These are phyloP conservation scores for Acestrorhynchus altus DNA, from an alignment of 2,797 vertebrate species.

Conservation along the genomic window DNA sequence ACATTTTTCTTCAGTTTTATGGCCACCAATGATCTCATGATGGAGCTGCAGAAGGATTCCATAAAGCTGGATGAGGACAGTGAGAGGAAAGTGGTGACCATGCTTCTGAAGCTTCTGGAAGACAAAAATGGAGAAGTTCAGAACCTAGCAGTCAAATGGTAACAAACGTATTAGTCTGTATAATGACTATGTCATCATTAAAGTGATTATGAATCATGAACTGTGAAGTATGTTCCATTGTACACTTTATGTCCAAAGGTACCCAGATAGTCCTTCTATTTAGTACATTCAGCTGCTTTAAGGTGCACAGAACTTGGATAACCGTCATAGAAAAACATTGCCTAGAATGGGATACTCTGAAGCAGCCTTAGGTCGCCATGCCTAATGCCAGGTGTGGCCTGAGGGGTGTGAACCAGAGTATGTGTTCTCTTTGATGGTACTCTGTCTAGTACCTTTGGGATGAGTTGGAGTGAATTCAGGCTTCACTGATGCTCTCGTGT, in stretches of 20 bases:
- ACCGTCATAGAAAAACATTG: neutral
- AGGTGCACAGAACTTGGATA: too few species aligned
- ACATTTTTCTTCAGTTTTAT: conserved; percentile 83
- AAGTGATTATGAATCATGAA: too few species aligned
- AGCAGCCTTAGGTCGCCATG: neutral
- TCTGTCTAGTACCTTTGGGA: neutral
- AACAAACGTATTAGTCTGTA: conserved; percentile 52
- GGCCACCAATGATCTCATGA: conserved; percentile 97
- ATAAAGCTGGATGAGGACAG: conserved; percentile 96
- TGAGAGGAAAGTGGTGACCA: conserved; percentile 91
- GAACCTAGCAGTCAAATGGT: conserved; percentile 96
- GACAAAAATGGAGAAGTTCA: conserved; percentile 98
- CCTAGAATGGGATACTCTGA: too few species aligned
- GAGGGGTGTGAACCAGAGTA: too few species aligned
- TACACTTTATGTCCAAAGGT: neutral
- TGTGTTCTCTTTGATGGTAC: neutral
- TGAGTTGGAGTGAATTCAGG: neutral
- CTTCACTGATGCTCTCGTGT: neutral
- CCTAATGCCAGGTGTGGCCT: neutral
- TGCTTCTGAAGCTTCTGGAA: conserved; percentile 90
- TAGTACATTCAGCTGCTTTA: too few species aligned
- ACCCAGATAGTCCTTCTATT: too few species aligned
- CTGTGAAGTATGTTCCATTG: neutral
- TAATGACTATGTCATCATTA: too few species aligned
- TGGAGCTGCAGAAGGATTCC: conserved; percentile 95